A percentile compares a stretch with the other conserved stretches of the same genome.
Evolutionary conservation across 2,888 invertebrate species (phyloP).

Genomic region (Dugesia japonica): DNA sequence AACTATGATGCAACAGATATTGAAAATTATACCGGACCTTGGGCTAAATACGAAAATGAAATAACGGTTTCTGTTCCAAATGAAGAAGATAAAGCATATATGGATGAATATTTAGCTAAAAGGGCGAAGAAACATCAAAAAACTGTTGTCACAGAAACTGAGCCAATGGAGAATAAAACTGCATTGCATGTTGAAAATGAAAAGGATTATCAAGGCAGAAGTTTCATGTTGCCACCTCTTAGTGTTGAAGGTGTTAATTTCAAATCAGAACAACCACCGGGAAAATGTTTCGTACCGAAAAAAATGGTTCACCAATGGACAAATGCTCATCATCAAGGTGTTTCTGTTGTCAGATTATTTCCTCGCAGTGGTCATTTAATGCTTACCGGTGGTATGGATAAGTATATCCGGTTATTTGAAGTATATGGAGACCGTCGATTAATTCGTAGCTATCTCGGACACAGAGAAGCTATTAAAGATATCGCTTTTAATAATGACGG

Average conservation of each 20-base stretch:
- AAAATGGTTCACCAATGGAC: conserved; percentile 85
- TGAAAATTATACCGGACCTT: conserved; percentile 85
- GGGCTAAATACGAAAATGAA: conserved; percentile 85
- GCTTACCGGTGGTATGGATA: conserved; percentile 88
- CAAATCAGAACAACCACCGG: conserved; percentile 69
- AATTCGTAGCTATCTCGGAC: conserved; percentile 80
- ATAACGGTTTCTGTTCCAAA: conserved; percentile 70
- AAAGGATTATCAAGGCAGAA: conserved; percentile 85
- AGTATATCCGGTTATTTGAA: conserved; percentile 84
- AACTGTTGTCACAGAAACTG: conserved; percentile 59
- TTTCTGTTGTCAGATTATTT: conserved; percentile 82
- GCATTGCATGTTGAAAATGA: conserved; percentile 77
- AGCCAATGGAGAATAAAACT: conserved; percentile 81
- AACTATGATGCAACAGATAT: conserved; percentile 79
- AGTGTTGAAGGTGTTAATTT: conserved; percentile 70
- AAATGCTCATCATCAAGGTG: conserved; percentile 80
- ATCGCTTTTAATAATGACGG: conserved; percentile 85
- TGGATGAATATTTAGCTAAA: conserved; percentile 36
- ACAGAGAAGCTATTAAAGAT: conserved; percentile 85
- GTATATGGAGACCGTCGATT: conserved; percentile 84
- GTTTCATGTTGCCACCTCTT: conserved; percentile 77
- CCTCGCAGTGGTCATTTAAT: conserved; percentile 81
- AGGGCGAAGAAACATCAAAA: conserved; percentile 34
- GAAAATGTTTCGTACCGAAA: conserved; percentile 86
- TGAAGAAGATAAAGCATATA: conserved; percentile 50